These are phyloP conservation scores for Salarias fasciatus DNA, from an alignment of 2,797 vertebrate species.

Conservation along the genomic window DNA sequence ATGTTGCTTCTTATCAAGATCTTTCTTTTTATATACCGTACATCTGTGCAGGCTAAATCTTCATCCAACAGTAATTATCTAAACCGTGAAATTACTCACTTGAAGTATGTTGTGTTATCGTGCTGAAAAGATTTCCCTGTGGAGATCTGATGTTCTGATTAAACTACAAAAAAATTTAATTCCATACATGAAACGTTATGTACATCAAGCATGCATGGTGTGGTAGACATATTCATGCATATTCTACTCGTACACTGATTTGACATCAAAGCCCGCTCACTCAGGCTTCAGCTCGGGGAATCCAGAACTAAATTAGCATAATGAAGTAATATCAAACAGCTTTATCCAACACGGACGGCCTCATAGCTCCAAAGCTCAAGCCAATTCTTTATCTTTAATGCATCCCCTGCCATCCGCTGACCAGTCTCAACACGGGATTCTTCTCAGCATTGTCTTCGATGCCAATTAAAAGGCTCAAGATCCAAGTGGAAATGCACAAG, in stretches of 20 bases:
- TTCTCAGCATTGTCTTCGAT: slow-evolving; percentile 34
- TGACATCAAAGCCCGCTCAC: slow-evolving; percentile 16
- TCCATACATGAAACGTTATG: no score
- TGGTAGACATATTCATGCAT: slow-evolving; percentile 13
- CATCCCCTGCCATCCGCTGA: slow-evolving; percentile 45
- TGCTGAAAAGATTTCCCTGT: slow-evolving; percentile 14
- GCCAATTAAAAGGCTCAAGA: slow-evolving; percentile 24
- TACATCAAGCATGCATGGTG: not conserved
- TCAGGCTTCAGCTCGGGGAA: slow-evolving; percentile 29
- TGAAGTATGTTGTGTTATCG: slow-evolving; percentile 29
- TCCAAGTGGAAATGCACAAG: not conserved
- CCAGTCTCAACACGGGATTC: slow-evolving; percentile 31
- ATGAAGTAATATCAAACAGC: slow-evolving; percentile 60
- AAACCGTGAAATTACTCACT: slow-evolving; percentile 11
- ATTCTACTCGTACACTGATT: slow-evolving; percentile 9
- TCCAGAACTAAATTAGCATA: slow-evolving; percentile 59
- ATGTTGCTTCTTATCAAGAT: not conserved
- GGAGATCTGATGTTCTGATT: slow-evolving; percentile 30
- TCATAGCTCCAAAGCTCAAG: slow-evolving; percentile 37
- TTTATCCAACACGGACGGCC: slow-evolving; percentile 40
- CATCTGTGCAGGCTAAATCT: slow-evolving; percentile 14
- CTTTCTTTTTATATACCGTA: slow-evolving; percentile 24
- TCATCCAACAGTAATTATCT: slow-evolving; percentile 25
- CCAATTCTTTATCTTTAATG: slow-evolving; percentile 51
- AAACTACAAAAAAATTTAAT: no score